A percentile compares a stretch with the other conserved stretches of the same genome.
Evolutionary conservation across 2,113 vertebrate species (phyloP).

Genomic region (Rhabdomys dilectus): DNA sequence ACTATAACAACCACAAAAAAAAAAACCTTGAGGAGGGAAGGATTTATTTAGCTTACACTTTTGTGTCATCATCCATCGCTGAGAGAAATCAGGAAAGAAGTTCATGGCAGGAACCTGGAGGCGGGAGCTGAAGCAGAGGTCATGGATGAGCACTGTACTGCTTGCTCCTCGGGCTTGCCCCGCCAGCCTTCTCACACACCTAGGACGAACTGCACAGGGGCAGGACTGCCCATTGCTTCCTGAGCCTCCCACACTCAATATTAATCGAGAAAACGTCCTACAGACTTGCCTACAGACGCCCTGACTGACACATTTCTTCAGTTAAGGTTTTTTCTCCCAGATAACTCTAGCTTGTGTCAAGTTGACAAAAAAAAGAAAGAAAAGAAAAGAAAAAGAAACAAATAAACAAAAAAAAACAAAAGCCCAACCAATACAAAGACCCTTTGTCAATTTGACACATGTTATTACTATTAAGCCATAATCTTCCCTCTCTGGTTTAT

Average conservation of each 20-base stretch:
- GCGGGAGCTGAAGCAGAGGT: not conserved
- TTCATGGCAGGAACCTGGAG: not conserved
- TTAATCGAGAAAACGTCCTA: not conserved
- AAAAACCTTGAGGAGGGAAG: not conserved
- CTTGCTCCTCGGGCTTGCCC: not conserved
- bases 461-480: not conserved
- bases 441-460: not conserved
- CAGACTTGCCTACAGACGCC: not conserved
- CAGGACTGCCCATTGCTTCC: not conserved
- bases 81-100: not conserved
- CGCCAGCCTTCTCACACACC: not conserved
- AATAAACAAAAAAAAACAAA: not conserved
- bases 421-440: not conserved
- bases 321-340: not conserved
- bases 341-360: not conserved
- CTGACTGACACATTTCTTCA: not conserved
- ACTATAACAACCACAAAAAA: not conserved
- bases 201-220: not conserved
- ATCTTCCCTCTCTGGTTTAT: not conserved
- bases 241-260: not conserved
- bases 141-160: not conserved
- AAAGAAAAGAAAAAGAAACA: not conserved
- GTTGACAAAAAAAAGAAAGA: not conserved
- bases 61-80: not conserved
- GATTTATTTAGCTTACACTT: not conserved